These are phyloP conservation scores for Zygothrica quintamaculata DNA, from an alignment of 2,888 invertebrate genomes.

Conservation along the genomic window DNA sequence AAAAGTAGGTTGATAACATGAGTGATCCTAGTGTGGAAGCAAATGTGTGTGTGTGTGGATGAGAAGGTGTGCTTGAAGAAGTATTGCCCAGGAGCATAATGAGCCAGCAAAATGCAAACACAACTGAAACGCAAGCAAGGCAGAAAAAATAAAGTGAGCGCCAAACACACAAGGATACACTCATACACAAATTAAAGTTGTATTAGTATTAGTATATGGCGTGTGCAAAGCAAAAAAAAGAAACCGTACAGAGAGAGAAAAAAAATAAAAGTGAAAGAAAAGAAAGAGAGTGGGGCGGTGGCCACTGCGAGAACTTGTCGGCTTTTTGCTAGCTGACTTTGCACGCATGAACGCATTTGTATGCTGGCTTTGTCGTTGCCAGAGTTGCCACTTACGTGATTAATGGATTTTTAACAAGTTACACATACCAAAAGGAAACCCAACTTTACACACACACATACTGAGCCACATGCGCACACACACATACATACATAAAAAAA, in stretches of 20 bases:
- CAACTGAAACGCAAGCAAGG: conserved; percentile 61
- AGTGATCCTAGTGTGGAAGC: conserved; percentile 8
- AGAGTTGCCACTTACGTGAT: conserved; percentile 81
- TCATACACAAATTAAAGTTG: conserved; percentile 37
- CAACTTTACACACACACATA: conserved; percentile 41
- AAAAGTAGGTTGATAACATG: conserved; percentile 1
- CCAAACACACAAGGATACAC: conserved; percentile 19
- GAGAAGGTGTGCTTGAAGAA: background rate
- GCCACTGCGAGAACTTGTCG: conserved; percentile 46
- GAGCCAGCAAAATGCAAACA: conserved; percentile 75
- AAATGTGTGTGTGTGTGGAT: background rate
- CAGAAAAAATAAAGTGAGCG: conserved; percentile 66
- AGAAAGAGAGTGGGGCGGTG: background rate
- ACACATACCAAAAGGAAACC: conserved; percentile 61
- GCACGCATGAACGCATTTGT: conserved; percentile 80
- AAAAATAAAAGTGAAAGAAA: background rate
- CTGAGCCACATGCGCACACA: conserved; percentile 27
- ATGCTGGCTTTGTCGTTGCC: conserved; percentile 78
- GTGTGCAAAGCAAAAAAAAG: background rate
- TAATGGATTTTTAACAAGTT: conserved; percentile 83
- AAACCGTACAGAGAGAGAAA: background rate
- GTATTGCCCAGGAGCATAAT: conserved; percentile 47
- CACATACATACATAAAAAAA: conserved; percentile 29
- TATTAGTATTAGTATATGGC: conserved; percentile 26
- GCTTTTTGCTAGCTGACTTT: conserved; percentile 64